Base-by-base conservation (phyloP, 92 coral and sea anemone genomes). In the Parazoanthus atlanticus region DNA sequence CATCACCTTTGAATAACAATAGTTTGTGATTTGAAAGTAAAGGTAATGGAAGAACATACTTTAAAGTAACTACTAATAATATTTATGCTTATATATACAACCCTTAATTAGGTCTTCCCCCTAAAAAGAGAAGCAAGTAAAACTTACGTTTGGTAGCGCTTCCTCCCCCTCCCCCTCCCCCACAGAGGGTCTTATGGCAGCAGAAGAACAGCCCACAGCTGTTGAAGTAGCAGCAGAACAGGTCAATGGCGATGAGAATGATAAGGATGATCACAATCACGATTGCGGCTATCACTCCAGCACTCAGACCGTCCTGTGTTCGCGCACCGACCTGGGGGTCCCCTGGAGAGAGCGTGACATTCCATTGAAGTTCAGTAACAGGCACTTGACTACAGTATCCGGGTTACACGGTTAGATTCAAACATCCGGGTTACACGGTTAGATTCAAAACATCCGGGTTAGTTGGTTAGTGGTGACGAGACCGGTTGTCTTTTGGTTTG, bases 201-300 rank as follows among this genome's bases (percentile, higher is more conserved):
- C 98, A 95, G 90, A 93, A 95, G 77, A 95, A 82, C 67, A 95
- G 80, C 32, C 99, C 99, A 78, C 99, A 96, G 85, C 91, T 82
- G 85, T 96, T 96, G 91, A 96, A 96, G 91, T 95, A 96, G 89
- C 99, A 96, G 79, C 99, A 96, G 93, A 96, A 95, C 69, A 94
- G 73, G 88, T 96, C 99, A 28, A 96, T 96, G 79, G 92, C 94
- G 84, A 96, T 95, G 46, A 96, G 94, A 29, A 96, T 98, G 31
- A 96, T 85, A 40, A 96, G 91, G 31, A 96, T 93, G 19, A 95
- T 88, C 12, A 92, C 99, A 79, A 96, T 94, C 12, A 96, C 98
- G 21, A 96, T 93, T 34, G 98, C 99, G 19, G 99, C 99, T 1
- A 96, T 89, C 81, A 93, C 96, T 31, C 99, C 99, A 36, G 95